Conservation (phyloP, 1,140 invertebrate genomes). For the Dreissena rostriformis region DNA sequence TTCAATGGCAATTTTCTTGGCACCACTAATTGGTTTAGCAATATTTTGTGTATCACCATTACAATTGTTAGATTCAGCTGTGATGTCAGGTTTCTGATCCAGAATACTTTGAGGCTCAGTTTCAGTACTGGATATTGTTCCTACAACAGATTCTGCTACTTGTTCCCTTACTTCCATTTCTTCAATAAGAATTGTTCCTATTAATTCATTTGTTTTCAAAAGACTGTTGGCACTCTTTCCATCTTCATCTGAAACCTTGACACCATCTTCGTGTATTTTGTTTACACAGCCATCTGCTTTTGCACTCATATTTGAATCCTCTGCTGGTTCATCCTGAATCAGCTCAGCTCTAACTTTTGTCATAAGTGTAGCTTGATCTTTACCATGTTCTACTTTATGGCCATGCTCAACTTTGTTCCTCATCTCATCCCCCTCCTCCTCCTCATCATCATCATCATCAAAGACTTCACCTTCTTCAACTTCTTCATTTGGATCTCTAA, state of each 20-base stretch:
- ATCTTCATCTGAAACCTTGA: constrained; percentile 1
- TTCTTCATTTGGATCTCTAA: constrained; percentile 16
- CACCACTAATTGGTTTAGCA: no score
- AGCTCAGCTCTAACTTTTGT: not conserved
- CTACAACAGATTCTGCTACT: no score
- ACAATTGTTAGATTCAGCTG: no score
- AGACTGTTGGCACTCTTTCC: not conserved
- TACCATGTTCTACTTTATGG: not conserved
- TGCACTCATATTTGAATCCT: not conserved
- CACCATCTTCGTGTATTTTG: not conserved
- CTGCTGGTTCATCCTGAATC: not conserved
- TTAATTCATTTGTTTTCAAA: no score
- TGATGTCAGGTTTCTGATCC: no score
- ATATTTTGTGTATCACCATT: no score
- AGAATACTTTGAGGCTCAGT: no score
- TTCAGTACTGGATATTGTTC: no score
- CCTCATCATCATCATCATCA: constrained; percentile 38
- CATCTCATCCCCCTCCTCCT: constrained; percentile 20
- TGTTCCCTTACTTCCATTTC: no score
- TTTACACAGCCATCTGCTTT: no score
- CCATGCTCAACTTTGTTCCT: not conserved
- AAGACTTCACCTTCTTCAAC: constrained; percentile 52
- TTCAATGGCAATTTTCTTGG: no score
- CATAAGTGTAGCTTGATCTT: not conserved
- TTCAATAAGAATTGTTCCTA: no score